Base-by-base conservation (phyloP, 2,888 invertebrate genomes). In the Microctonus aethiopoides region DNA sequence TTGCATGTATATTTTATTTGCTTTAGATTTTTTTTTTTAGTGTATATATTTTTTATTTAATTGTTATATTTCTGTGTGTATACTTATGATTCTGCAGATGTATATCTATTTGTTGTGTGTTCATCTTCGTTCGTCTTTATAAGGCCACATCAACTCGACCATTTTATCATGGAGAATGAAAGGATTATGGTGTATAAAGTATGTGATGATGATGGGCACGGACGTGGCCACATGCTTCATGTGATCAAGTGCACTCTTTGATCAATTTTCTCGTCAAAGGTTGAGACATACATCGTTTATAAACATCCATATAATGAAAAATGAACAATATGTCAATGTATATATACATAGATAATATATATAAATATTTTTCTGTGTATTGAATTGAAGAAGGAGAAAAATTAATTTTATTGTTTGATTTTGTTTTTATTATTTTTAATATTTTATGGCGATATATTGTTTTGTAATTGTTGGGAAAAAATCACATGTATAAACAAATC, bases 181-280 rank as follows among this genome's bases (percentile, higher is more conserved):
- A 7, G 29, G 7, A 5, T 3, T 29, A 7, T n/a, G 7, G 46
- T 46, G 46, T 36, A 36, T 46, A 16, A 20, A 7, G n/a, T 16
- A 46, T 29, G 29, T 29, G 26, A 36, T 10, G 46, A 46, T 46
- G 46, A 46, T 46, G 46, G n/a, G 16, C 46, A 20, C 46, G 20
- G 46, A 46, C 16, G 16, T 46, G 7, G 46, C 46, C 46, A 16
- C 46, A 16, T 46, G 57, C n/a, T 32, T n/a, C 16, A 57, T 32
- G 32, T 20, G 32, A 57, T 57, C 57, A 46, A 24, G 46, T 41
- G 16, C 62, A 46, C 39, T 39, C 39, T 61, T 39, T 24, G 62
- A 62, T 62, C 62, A 62, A 62, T 62, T 41, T 62, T 41, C 46
- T 62, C 29, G 29, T 62, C 62, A 46, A 22, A 46, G 16, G 16